Base-by-base conservation (phyloP, 2,888 invertebrate species). In the Anarsia innoxiella region DNA sequence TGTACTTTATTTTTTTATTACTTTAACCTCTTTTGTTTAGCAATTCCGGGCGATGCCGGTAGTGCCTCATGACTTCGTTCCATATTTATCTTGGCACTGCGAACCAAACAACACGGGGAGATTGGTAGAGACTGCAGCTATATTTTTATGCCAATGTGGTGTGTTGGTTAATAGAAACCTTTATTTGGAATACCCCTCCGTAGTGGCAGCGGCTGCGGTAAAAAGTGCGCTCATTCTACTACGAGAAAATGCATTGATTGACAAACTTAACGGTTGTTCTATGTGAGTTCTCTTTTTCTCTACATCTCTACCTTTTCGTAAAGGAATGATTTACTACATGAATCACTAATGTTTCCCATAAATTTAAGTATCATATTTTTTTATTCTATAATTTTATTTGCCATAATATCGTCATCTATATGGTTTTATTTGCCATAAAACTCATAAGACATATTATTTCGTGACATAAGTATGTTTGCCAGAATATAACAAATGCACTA, bases 81-180 rank as follows among this genome's bases (percentile, higher is more conserved):
- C 35, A 1, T 35, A 35, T 14, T 12, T 35, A 2, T 10, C 35
- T 2, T 35, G 15, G 28, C 9, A n/a, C 10, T 27, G 28, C 12
- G 19, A 19, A 12, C 19, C 19, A 3, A 9, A 12, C 8, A 11
- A 10, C 9, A 27, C 28, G 8, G 35, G 16, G 12, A 8, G n/a
- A n/a, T 8, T 35, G 35, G 13, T 35, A 6, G 35, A 35, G n/a
- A 16, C 34, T 1, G 35, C 35, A 1, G 35, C 35, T 1, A n/a
- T n/a, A 9, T 35, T 35, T 14, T 28, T 35, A 12, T 28, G 35
- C 35, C 35, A 28, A 11, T 35, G 35, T 15, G 35, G 35, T 1
- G 9, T 35, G 8, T 28, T 35, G 35, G 13, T 25, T 8, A 25
- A 35, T 10, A 35, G 19, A 19, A 19, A 13, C 19, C 13, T 35